phyloP scores from a whole-genome alignment of 2,113 vertebrate genomes.

The Gopherus flavomarginatus region DNA sequence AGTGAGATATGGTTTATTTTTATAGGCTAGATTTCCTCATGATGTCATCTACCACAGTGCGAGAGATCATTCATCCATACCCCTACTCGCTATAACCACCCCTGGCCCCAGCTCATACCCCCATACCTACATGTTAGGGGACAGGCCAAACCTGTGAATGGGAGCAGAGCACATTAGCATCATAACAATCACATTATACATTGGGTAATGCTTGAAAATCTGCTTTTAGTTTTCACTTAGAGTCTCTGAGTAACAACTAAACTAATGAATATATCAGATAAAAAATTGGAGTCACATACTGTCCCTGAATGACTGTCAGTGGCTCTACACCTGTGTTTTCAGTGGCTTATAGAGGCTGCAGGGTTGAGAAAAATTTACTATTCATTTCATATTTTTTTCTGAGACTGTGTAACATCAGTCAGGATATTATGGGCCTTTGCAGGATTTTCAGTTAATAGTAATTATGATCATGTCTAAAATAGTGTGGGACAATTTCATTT shows the following conservation, averaged over 20 bases:
- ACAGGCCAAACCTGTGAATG: not conserved
- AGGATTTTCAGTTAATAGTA: constrained; percentile 8
- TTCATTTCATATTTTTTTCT: not conserved
- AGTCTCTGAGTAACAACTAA: not conserved
- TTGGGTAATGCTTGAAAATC: not conserved
- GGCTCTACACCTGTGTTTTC: not conserved
- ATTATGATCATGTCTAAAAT: constrained; percentile 53
- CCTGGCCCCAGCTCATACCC: not conserved
- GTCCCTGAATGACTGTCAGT: not conserved
- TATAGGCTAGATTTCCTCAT: constrained; percentile 32
- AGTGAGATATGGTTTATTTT: constrained; percentile 36
- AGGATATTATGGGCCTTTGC: not conserved
- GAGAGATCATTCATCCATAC: not conserved
- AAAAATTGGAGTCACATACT: not conserved
- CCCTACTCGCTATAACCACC: not conserved
- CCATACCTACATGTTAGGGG: not conserved
- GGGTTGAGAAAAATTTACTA: not conserved
- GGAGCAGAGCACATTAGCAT: not conserved
- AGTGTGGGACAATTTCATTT: constrained; percentile 15
- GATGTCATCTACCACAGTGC: not conserved
- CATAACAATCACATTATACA: not conserved
- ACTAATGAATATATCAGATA: not conserved
- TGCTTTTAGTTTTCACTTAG: not conserved
- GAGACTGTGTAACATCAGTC: not conserved
- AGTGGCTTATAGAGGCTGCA: not conserved